Evolutionary conservation across 2,113 vertebrate species (phyloP), one percentile per base, ranked within the genome.

Genomic region (Gopherus evgoodei): DNA sequence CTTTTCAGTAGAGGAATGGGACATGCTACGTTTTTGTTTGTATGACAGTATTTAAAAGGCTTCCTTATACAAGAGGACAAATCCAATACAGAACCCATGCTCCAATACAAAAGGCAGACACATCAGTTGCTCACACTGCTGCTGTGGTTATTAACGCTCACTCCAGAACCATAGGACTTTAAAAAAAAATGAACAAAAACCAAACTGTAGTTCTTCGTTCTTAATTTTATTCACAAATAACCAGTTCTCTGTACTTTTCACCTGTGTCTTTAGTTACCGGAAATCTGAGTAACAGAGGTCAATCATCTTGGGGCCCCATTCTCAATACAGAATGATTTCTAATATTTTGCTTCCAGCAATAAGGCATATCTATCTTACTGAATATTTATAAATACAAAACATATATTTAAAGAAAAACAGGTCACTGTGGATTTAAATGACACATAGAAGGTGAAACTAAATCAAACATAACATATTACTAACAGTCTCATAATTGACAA

Each of bases 21-120:
- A 52, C 62, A 84, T 31, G 86, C 84, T 97, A 94, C 87, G 95
- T 95, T 52, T 97, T 91, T 79, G 86, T 76, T 88, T 80, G 38
- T 57, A 75, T 91, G 69, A 49, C 19, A 50, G 35, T 79, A 52
- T 29, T 86, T 86, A 54, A 79, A 56, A 88, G 59, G 86, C 57
- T 88, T 52, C 38, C 22, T 80, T 85, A 53, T 5, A 10, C 49
- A 92, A 83, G 35, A 44, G 56, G 92, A 56, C 56, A 93, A 94
- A 93, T 81, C 78, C 69, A 93, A 83, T 76, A 80, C 21, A 53
- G 83, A 53, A 75, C 31, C 62, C 79, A 69, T 9, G 49, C 86
- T 11, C 42, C 21, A 4, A 35, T 44, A 1, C 16, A 54, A 86
- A 94, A 91, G 4, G 62, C 42, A 79, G 31, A 42, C 3, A 88